Percentiles rank a stretch among this genome's conserved stretches.
These are phyloP conservation scores for Brachionus asplanchnoidis DNA, from an alignment of 1,140 invertebrate species.

Conservation along the genomic window DNA sequence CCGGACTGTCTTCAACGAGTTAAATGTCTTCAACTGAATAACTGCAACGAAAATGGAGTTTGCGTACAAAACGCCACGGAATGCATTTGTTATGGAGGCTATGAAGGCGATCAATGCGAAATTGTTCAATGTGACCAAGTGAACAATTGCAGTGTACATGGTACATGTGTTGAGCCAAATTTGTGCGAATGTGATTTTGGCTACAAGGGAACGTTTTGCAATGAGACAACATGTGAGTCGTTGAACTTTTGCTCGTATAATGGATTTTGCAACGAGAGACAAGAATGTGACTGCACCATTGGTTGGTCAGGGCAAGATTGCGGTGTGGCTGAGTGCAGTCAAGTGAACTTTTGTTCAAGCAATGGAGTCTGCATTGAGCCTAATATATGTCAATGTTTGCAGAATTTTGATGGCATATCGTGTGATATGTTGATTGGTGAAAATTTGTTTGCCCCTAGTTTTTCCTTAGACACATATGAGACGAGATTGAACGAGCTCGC, in stretches of 20 bases:
- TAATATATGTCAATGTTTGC: background rate
- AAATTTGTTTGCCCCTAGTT: background rate
- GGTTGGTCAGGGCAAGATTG: background rate
- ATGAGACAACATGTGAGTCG: background rate
- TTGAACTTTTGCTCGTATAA: background rate
- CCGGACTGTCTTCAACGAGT: background rate
- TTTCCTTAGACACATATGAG: background rate
- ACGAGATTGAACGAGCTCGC: background rate
- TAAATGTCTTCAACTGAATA: background rate
- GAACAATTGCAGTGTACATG: background rate
- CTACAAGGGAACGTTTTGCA: background rate
- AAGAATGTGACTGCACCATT: background rate
- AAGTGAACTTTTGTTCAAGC: background rate
- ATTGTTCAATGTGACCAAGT: background rate
- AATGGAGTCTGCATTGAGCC: background rate
- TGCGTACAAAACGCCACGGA: background rate
- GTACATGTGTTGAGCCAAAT: background rate
- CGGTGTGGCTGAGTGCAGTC: background rate
- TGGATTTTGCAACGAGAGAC: background rate
- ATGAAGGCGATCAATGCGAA: background rate
- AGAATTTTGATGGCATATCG: background rate
- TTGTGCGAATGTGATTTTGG: background rate
- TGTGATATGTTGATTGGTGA: background rate
- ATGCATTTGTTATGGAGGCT: background rate
- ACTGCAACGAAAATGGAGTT: background rate